phyloP scores from a whole-genome alignment of 2,113 vertebrate species.

The Xiphias gladius region DNA sequence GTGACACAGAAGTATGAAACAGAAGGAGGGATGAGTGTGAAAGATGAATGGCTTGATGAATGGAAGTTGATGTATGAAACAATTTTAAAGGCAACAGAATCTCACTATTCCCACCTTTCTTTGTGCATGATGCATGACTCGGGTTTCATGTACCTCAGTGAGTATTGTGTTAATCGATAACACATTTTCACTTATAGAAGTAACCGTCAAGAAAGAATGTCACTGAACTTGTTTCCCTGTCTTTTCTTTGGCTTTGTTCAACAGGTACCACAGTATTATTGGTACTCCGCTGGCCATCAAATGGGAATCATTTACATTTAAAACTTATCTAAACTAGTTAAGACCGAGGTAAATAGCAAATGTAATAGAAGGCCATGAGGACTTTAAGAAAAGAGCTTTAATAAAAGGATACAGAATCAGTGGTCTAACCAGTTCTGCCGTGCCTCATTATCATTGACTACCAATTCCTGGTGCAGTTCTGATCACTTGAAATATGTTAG shows the following conservation, averaged over 20 bases:
- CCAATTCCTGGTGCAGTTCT: not conserved
- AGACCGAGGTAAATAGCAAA: not conserved
- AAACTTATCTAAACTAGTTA: not conserved
- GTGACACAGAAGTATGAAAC: slow-evolving; percentile 76
- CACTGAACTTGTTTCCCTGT: not conserved
- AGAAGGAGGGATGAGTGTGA: slow-evolving; percentile 73
- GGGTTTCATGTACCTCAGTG: slow-evolving; percentile 18
- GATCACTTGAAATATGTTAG: not conserved
- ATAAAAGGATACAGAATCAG: not conserved
- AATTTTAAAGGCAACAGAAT: slow-evolving; percentile 47
- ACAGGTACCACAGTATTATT: not conserved
- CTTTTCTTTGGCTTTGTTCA: too few species aligned
- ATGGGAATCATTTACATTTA: not conserved
- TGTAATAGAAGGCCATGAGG: not conserved
- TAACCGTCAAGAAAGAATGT: slow-evolving; percentile 14
- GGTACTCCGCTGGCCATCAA: not conserved
- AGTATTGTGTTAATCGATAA: slow-evolving; percentile 46
- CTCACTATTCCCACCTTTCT: slow-evolving; percentile 50
- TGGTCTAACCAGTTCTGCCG: not conserved
- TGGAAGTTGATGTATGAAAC: slow-evolving; percentile 59
- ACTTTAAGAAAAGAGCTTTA: not conserved
- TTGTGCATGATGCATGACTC: slow-evolving; percentile 18
- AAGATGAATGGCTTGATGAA: slow-evolving; percentile 73
- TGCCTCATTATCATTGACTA: not conserved
- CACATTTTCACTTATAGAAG: slow-evolving; percentile 35